A percentile compares a stretch with the other conserved stretches of the same genome.
These are phyloP conservation scores for Muscicapa comitata DNA, from an alignment of 2,797 vertebrate species.

Conservation along the genomic window DNA sequence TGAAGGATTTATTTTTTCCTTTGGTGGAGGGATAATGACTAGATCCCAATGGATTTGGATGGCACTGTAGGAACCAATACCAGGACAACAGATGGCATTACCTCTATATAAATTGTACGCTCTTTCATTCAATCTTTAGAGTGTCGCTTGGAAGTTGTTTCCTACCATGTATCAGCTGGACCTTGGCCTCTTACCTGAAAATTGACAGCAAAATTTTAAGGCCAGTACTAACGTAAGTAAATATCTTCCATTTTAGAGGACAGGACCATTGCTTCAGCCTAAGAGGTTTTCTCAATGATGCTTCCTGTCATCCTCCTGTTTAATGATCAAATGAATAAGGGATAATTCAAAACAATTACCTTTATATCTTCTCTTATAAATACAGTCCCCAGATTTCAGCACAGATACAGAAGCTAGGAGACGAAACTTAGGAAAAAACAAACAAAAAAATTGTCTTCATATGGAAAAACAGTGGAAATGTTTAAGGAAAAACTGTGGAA, in stretches of 20 bases:
- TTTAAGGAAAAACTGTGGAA: background rate
- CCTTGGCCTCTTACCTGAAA: background rate
- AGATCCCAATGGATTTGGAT: background rate
- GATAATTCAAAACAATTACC: background rate
- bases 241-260: background rate
- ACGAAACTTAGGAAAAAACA: background rate
- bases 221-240: background rate
- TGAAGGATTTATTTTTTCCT: background rate
- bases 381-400: background rate
- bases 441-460: background rate
- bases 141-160: background rate
- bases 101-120: background rate
- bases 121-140: background rate
- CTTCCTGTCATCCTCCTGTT: background rate
- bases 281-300: background rate
- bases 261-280: background rate
- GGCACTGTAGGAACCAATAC: background rate
- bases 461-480: background rate
- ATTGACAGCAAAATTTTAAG: background rate
- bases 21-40: background rate
- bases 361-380: background rate
- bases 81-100: background rate
- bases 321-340: background rate
- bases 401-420: background rate
- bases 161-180: background rate